Conservation (phyloP, 2,113 vertebrate genomes). For the Taurulus bubalis region DNA sequence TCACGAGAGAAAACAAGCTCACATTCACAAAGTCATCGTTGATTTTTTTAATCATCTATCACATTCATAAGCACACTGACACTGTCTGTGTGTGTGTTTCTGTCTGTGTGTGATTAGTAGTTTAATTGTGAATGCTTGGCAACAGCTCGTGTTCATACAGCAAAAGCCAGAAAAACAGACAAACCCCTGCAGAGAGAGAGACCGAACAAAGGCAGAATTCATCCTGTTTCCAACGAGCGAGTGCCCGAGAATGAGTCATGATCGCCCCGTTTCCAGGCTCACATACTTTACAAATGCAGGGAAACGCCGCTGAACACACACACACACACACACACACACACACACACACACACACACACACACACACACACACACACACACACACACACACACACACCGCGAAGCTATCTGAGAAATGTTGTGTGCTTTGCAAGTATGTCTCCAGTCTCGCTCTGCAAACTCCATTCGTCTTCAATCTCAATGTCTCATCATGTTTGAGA, state of each 20-base stretch:
- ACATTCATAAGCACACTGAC: conserved; percentile 48
- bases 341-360: too few species aligned
- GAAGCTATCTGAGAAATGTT: conserved; percentile 7
- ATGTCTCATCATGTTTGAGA: background rate
- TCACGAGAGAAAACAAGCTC: background rate
- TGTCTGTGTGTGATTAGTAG: background rate
- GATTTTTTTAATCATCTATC: conserved; percentile 21
- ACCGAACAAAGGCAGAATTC: conserved; percentile 50
- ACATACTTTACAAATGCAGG: conserved; percentile 23
- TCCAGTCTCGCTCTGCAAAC: background rate
- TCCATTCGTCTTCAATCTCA: background rate
- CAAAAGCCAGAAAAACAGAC: conserved; percentile 51
- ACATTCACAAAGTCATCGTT: conserved; percentile 10
- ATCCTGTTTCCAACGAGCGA: conserved; percentile 26
- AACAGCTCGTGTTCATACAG: conserved; percentile 48
- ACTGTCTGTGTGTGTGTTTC: conserved; percentile 17
- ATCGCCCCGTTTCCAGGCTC: conserved; percentile 17
- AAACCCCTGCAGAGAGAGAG: conserved; percentile 50
- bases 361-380: too few species aligned
- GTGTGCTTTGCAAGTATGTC: background rate
- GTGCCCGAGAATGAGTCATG: conserved; percentile 39
- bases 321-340: too few species aligned
- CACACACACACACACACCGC: background rate
- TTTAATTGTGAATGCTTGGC: conserved; percentile 39
- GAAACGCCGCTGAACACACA: conserved; percentile 1